Evolutionary conservation across 2,113 vertebrate species (phyloP).

Genomic region (Neodontobutis hainanensis): DNA sequence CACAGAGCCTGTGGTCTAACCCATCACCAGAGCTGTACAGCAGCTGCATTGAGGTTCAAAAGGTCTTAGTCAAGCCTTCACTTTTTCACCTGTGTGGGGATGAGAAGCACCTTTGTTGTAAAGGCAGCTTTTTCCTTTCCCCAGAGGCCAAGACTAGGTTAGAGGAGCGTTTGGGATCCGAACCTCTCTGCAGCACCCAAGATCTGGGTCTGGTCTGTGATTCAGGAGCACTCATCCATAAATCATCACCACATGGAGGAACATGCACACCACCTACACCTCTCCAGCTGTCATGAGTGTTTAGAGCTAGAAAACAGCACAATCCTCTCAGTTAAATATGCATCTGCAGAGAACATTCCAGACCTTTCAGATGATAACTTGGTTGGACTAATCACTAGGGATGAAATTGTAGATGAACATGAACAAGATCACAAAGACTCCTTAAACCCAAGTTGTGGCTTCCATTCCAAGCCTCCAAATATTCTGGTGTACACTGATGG

Average conservation of each 20-base stretch:
- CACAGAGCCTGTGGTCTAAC: slow-evolving; percentile 6
- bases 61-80: not conserved
- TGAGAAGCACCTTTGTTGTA: slow-evolving; percentile 8
- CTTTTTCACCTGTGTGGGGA: not conserved
- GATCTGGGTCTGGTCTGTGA: slow-evolving; percentile 4
- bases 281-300: slow-evolving; percentile 92
- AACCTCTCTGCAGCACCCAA: slow-evolving; percentile 26
- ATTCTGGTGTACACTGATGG: slow-evolving; percentile 86
- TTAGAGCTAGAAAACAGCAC: slow-evolving; percentile 92
- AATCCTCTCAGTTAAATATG: slow-evolving; percentile 88
- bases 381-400: slow-evolving; percentile 1
- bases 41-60: not conserved
- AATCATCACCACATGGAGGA: slow-evolving; percentile 69
- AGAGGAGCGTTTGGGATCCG: slow-evolving; percentile 56
- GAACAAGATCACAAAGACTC: not conserved
- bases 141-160: slow-evolving; percentile 18
- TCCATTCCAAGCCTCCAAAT: slow-evolving; percentile 83
- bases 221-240: slow-evolving; percentile 7
- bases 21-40: not conserved
- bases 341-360: slow-evolving; percentile 88
- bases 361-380: slow-evolving; percentile 82
- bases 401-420: slow-evolving; percentile 42
- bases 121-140: slow-evolving; percentile 46
- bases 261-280: slow-evolving; percentile 82
- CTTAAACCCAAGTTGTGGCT: slow-evolving; percentile 22